Conservation (phyloP, 2,888 invertebrate species). For the Notodonta dromedarius region DNA sequence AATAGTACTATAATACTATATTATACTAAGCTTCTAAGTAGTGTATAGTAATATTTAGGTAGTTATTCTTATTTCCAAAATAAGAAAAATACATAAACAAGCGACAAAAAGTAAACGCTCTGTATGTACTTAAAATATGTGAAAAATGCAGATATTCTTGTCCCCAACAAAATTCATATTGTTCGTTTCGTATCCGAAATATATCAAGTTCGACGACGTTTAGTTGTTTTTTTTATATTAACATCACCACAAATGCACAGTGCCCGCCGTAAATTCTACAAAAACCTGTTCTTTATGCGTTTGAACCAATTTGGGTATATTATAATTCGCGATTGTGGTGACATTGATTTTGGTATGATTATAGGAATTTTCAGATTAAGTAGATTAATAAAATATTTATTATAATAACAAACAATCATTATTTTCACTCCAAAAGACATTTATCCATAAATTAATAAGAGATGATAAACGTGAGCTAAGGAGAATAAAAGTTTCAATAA, state of each 20-base stretch:
- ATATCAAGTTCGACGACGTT: slow-evolving; percentile 10
- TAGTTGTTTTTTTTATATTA: slow-evolving; percentile 8
- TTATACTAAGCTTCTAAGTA: too few relatives aligned
- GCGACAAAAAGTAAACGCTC: too few relatives aligned
- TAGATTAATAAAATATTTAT: too few relatives aligned
- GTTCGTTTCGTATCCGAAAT: slow-evolving; percentile 16
- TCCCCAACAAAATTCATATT: slow-evolving; percentile 7
- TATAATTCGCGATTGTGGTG: slow-evolving; percentile 30
- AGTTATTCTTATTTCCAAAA: too few relatives aligned
- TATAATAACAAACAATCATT: too few relatives aligned
- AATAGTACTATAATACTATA: too few relatives aligned
- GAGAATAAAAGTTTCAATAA: neutral
- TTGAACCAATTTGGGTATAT: slow-evolving; percentile 38
- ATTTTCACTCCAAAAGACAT: too few relatives aligned
- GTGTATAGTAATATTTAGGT: too few relatives aligned
- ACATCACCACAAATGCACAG: slow-evolving; percentile 22
- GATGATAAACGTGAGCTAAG: too few relatives aligned
- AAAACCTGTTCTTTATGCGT: slow-evolving; percentile 35
- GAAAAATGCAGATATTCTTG: neutral
- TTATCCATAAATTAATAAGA: too few relatives aligned
- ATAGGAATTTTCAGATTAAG: neutral
- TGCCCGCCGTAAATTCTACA: slow-evolving; percentile 25
- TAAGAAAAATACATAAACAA: too few relatives aligned
- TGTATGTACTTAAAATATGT: neutral
- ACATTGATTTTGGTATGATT: slow-evolving; percentile 9